Base-by-base conservation (phyloP, 2,797 vertebrate species). In the Streptopelia turtur region DNA sequence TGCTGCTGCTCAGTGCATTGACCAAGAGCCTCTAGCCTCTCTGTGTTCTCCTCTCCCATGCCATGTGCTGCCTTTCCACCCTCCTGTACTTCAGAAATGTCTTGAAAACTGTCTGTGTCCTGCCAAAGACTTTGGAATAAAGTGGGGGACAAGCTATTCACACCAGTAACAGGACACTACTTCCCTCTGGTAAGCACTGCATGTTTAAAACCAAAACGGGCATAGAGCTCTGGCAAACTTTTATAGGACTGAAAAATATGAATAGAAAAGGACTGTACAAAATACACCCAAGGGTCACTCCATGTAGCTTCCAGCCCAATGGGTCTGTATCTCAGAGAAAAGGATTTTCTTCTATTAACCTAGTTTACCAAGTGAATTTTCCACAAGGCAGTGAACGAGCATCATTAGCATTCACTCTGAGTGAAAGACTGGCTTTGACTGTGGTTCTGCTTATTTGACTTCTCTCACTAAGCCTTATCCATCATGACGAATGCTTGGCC, bases 391-490 rank as follows among this genome's bases (percentile, higher is more conserved):
- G 23, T 50, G 88, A 88, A 55, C 13, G 0, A 91, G 39, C 84
- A 70, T 87, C 69, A 94, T 96, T 97, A 97, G 90, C 85, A 93
- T 97, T 95, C 94, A 91, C 33, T 45, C 17, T 15, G 55, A 79
- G 94, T 77, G 91, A 93, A 65, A 86, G 89, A 63, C 88, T 20
- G 80, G 87, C 94, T 91, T 95, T 93, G 95, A 90, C 93, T 93
- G 91, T 8, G 47, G 63, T 90, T 93, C 89, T 91, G 87, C 87
- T 82, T 79, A 72, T 91, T 94, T 95, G 94, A 94, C 95, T 97
- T 95, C 92, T 91, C 89, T 93, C 83, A 60, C 75, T 85, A 91
- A 92, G 80, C 68, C 25, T 92, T 89, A 83, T 66, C 94, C 93
- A 45, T 91, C 89, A 70, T 4, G 83, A 79, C 90, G 95, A 96